Percentiles rank a stretch among this genome's conserved stretches.
These are phyloP conservation scores for Lumbricus terrestris DNA, from an alignment of 2,888 invertebrate species.

Conservation along the genomic window DNA sequence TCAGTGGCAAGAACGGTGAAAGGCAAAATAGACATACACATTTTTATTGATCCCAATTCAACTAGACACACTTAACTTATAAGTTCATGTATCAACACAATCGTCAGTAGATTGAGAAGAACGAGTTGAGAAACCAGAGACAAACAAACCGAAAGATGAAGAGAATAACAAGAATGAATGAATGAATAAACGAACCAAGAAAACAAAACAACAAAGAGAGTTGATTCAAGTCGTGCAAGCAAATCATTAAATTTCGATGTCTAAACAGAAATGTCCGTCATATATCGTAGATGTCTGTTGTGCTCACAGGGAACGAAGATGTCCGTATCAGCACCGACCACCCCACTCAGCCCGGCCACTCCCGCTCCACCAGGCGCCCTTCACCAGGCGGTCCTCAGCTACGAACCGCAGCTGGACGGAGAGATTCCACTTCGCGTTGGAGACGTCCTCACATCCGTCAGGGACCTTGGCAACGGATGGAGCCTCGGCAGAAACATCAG, in stretches of 20 bases:
- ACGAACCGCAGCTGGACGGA: conserved; percentile 36
- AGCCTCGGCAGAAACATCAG: conserved; percentile 37
- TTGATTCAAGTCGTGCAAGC: neutral
- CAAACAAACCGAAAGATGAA: neutral
- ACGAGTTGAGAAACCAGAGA: neutral
- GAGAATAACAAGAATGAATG: too few species aligned
- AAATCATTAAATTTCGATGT: neutral
- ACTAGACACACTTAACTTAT: too few species aligned
- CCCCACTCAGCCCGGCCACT: conserved; percentile 25
- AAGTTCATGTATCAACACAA: too few species aligned
- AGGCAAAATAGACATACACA: too few species aligned
- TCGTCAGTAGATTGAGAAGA: too few species aligned
- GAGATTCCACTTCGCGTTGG: conserved; percentile 36
- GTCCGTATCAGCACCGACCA: conserved; percentile 27
- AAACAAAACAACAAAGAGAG: neutral
- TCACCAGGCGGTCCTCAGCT: conserved; percentile 31
- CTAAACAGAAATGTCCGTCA: neutral
- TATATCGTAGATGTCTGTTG: neutral
- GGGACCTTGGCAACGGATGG: conserved; percentile 40
- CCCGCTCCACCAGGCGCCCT: conserved; percentile 15
- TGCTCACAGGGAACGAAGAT: conserved; percentile 26
- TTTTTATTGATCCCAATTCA: too few species aligned
- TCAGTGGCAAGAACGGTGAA: too few species aligned
- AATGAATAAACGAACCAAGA: neutral
- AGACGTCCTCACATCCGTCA: conserved; percentile 35